Evolutionary conservation across 1,140 invertebrate species (phyloP), one percentile per base, ranked within the genome.

Genomic region (Oppia nitens): DNA sequence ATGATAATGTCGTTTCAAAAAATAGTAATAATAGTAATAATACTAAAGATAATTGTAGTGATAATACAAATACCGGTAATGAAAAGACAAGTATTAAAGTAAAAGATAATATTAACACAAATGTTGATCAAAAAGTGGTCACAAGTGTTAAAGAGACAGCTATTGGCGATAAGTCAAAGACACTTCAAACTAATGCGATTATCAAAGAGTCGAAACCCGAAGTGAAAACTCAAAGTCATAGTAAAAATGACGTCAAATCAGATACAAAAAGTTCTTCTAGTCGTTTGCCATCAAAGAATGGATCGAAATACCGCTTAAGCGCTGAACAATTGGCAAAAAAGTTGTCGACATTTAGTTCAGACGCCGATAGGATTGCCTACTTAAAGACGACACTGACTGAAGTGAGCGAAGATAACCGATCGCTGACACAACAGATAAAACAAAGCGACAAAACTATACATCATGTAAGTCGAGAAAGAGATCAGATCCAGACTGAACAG

Each of bases 401-500:
- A 65, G 71, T 83, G 6, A 75, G 82, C n/a, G 84, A 88, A 66
- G 84, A 86, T 51, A 82, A 82, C 67, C 75, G 79, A 60, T 78
- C 79, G 57, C 65, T 83, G 45, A 81, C 83, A 64, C 73, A 79
- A 59, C 67, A 66, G 3, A 59, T 66, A 23, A 73, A 73, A 66
- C 68, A 70, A 28, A 65, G 58, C 3, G 70, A 71, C 49, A 64
- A 68, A 28, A 70, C 68, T 54, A 63, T 70, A 48, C 63, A 64
- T 49, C 60, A 73, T 65, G 69, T 84, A 28, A 73, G 78, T 40
- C 79, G 81, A 62, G 87, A 92, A 65, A 88, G 87, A 67, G 86
- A 90, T 64, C 82, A 85, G 64, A 69, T 87, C 28, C 83, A 88
- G 68, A 74, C 79, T 29, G 88, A 92, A 66, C 80, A 84, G 61